Percentiles rank a stretch among this genome's conserved stretches.
phyloP scores from a whole-genome alignment of 2,797 vertebrate species.

The Mormyrus hasselquistii region DNA sequence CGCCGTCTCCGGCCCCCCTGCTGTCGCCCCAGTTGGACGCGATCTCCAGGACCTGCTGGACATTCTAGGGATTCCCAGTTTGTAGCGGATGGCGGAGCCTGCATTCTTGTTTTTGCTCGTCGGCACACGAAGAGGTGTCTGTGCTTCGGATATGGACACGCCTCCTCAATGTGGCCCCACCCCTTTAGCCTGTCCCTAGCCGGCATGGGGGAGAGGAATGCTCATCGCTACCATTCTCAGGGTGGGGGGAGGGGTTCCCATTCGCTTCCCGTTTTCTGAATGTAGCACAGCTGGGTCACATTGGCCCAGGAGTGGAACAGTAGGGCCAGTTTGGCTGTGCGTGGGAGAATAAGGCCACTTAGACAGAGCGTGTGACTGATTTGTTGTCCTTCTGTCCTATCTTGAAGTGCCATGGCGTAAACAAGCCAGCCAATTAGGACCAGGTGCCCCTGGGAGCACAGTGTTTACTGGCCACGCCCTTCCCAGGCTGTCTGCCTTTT shows the following conservation, averaged over 20 bases:
- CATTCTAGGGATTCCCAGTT: not conserved
- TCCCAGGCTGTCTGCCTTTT: not conserved
- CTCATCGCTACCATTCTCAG: not conserved
- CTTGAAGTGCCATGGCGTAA: not conserved
- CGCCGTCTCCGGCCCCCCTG: not conserved
- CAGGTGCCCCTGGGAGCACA: not conserved
- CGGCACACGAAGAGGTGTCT: not conserved
- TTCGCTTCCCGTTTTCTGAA: not conserved
- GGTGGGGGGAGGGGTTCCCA: not conserved
- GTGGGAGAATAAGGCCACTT: not conserved
- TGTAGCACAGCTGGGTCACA: not conserved
- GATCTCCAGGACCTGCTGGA: not conserved
- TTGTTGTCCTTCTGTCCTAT: not conserved
- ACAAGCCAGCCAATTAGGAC: not conserved
- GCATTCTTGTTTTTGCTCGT: not conserved
- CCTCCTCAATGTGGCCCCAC: not conserved
- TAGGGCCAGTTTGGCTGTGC: not conserved
- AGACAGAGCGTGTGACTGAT: not conserved
- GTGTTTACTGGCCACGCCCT: not conserved
- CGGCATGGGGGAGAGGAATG: not conserved
- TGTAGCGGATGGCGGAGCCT: not conserved
- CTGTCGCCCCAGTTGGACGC: not conserved
- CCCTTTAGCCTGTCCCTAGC: not conserved
- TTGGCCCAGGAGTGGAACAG: not conserved
- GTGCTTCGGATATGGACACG: not conserved